Percentiles rank a stretch among this genome's conserved stretches.
Evolutionary conservation across 2,113 vertebrate species (phyloP).

Genomic region (Varanus salvator): DNA sequence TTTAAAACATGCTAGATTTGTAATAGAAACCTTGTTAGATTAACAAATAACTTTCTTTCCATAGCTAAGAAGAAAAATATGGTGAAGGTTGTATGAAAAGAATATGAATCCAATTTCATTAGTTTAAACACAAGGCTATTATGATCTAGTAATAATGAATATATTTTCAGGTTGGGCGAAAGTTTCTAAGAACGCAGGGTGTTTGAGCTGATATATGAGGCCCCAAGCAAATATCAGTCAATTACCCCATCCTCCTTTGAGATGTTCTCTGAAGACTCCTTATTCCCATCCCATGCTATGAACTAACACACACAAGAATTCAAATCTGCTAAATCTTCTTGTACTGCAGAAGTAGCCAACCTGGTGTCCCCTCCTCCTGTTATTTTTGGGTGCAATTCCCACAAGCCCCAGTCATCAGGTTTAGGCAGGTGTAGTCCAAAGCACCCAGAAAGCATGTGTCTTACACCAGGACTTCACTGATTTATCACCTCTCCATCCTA

Average conservation of each 20-base stretch:
- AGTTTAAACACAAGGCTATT: background rate
- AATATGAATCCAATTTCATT: conserved; percentile 29
- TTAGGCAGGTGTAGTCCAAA: no score
- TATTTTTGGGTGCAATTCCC: no score
- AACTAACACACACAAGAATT: background rate
- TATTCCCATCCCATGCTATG: background rate
- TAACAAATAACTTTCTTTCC: conserved; percentile 65
- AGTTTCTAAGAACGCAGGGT: background rate
- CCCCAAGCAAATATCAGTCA: background rate
- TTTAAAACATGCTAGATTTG: conserved; percentile 52
- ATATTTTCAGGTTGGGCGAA: background rate
- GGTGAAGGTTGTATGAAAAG: conserved; percentile 52
- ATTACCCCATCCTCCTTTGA: background rate
- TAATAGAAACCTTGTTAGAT: conserved; percentile 50
- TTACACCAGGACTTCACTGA: background rate
- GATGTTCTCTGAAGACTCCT: background rate
- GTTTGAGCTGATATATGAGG: background rate
- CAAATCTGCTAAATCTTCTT: background rate
- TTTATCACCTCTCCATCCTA: background rate
- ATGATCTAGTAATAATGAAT: background rate
- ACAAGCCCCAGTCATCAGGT: no score
- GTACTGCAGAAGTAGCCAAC: background rate
- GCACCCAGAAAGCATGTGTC: no score
- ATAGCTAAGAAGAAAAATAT: conserved; percentile 49
- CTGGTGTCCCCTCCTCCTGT: no score